A percentile compares a stretch with the other conserved stretches of the same genome.
phyloP scores from a whole-genome alignment of 2,888 invertebrate species.

The Taphrorychus bicolor region DNA sequence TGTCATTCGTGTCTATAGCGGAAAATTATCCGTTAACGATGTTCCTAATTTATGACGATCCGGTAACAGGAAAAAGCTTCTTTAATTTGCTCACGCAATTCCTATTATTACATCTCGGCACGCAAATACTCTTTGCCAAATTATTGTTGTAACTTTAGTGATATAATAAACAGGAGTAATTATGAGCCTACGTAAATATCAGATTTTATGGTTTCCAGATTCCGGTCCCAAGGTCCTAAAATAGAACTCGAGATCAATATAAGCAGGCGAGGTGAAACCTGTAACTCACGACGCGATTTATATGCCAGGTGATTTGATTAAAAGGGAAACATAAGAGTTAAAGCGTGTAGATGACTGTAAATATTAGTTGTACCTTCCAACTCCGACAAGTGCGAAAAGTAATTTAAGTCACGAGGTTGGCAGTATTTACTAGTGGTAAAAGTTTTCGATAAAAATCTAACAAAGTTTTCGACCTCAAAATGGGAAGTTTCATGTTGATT shows the following conservation, averaged over 20 bases:
- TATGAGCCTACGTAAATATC: background rate
- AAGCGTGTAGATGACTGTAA: background rate
- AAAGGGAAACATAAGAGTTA: background rate
- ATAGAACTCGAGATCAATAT: constrained; percentile 7
- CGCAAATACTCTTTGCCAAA: background rate
- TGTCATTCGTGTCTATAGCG: too few relatives aligned
- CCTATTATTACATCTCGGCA: background rate
- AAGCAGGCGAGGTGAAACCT: background rate
- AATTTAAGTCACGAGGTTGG: too few relatives aligned
- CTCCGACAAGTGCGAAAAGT: background rate
- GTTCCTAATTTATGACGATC: background rate
- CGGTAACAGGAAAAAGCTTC: background rate
- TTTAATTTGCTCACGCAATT: background rate
- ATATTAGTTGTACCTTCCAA: background rate
- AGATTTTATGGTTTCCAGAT: constrained; percentile 6
- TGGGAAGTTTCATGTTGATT: too few relatives aligned
- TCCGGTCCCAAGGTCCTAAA: background rate
- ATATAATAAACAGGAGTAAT: background rate
- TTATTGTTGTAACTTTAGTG: background rate
- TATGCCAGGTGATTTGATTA: background rate
- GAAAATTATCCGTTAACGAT: too few relatives aligned
- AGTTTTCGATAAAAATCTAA: too few relatives aligned
- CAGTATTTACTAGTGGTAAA: too few relatives aligned
- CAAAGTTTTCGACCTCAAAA: too few relatives aligned
- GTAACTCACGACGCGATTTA: background rate